Percentiles rank a stretch among this genome's conserved stretches.
phyloP scores from a whole-genome alignment of 2,797 vertebrate species.

The Catharus ustulatus region DNA sequence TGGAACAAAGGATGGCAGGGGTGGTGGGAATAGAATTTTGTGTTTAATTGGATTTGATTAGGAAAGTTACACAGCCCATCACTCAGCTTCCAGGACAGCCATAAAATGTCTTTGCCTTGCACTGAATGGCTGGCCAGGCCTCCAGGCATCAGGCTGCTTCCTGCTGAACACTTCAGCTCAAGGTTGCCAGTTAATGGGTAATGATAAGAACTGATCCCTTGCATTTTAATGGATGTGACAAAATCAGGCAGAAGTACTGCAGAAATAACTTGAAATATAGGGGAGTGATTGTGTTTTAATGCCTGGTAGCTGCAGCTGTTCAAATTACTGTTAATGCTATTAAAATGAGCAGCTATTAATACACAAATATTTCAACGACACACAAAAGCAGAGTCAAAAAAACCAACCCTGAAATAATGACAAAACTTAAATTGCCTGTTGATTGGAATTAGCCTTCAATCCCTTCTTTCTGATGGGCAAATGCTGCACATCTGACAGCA shows the following conservation, averaged over 20 bases:
- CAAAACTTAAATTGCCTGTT: background rate
- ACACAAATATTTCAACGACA: conserved; percentile 40
- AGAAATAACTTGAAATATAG: conserved; percentile 32
- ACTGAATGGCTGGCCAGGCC: background rate
- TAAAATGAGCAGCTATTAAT: conserved; percentile 62
- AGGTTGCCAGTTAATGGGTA: conserved; percentile 52
- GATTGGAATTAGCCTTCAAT: conserved; percentile 24
- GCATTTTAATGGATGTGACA: conserved; percentile 44
- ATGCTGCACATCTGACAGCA: background rate
- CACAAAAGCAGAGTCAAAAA: conserved; percentile 4
- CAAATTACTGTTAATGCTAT: conserved; percentile 46
- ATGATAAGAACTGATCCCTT: conserved; percentile 18
- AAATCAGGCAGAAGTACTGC: background rate
- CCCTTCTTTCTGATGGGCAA: background rate
- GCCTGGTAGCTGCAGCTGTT: conserved; percentile 42
- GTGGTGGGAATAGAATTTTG: background rate
- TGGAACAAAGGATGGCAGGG: background rate
- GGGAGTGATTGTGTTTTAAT: conserved; percentile 36
- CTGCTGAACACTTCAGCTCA: background rate
- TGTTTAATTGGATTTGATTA: conserved; percentile 14
- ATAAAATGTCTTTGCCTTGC: background rate
- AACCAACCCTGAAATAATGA: background rate
- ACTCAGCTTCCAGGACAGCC: background rate
- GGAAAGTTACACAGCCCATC: background rate
- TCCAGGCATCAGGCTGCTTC: background rate